Base-by-base conservation (phyloP, 1,140 invertebrate species). In the Drosophila fuyamai region DNA sequence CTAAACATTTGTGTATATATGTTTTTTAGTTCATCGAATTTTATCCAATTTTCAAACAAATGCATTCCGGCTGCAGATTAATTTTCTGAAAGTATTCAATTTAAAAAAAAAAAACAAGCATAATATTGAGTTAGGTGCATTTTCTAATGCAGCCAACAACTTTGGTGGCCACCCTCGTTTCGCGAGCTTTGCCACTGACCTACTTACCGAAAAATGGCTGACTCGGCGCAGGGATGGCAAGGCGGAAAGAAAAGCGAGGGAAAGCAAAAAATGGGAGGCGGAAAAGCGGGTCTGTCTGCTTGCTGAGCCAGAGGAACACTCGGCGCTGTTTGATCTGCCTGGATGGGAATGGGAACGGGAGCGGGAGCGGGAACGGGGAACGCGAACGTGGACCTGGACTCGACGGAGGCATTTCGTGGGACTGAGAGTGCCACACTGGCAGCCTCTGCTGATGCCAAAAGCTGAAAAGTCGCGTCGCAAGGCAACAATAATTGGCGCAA, bases 171-270 rank as follows among this genome's bases (percentile, higher is more conserved):
- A 58, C 81, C 76, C 81, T 65, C 81, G 55, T 32, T 27, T 56
- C 40, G 51, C 55, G 48, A 70, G 78, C 75, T 54, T 73, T 79
- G 58, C 75, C 46, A 88, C 54, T 88, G 82, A 86, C 82, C 82
- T 88, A 86, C 62, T 88, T 82, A 79, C 59, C 57, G 46, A 82
- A 79, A 76, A 65, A 82, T 48, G 54, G 55, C 65, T 63, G 61
- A 77, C 60, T 68, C 59, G 71, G 43, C 54, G 73, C 51, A 50
- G 57, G 35, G 12, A 10, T n/a, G 14, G 50, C 36, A 36, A 13
- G 35, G 44, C 18, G 36, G 36, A 38, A 38, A 38, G 43, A 4
- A 46, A 18, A 14, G 18, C 9, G 9, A 18, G 7, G 5, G 9
- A 47, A 47, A 5, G 44, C 6, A 32, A 32, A 32, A 23, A 23